Conservation (phyloP, 2,888 invertebrate species). For the Leptinotarsa juncta region DNA sequence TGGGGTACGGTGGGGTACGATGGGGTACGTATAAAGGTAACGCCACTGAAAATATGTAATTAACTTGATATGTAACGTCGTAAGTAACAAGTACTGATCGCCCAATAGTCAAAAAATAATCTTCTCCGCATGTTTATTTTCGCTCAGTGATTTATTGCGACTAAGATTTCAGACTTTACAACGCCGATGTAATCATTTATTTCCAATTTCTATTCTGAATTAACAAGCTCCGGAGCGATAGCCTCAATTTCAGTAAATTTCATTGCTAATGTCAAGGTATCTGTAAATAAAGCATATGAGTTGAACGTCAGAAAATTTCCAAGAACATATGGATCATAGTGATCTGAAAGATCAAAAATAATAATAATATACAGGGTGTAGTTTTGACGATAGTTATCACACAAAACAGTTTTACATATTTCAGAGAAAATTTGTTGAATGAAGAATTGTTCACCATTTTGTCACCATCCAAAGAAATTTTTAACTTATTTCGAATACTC, state of each 20-base stretch:
- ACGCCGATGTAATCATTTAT: not conserved
- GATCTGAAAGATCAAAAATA: too few species aligned
- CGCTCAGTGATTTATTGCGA: not conserved
- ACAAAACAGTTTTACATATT: too few species aligned
- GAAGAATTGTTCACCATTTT: too few species aligned
- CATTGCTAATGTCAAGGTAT: not conserved
- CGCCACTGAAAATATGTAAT: too few species aligned
- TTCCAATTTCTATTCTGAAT: not conserved
- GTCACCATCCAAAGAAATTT: too few species aligned
- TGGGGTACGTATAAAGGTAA: too few species aligned
- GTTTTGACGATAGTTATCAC: too few species aligned
- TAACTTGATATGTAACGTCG: too few species aligned
- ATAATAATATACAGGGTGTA: too few species aligned
- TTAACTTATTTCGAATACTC: too few species aligned
- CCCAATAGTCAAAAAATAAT: not conserved
- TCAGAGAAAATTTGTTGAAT: too few species aligned
- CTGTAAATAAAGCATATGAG: not conserved
- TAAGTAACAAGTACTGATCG: not conserved
- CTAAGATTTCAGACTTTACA: not conserved
- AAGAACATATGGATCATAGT: not conserved
- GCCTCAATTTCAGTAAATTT: not conserved
- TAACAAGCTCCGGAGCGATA: not conserved
- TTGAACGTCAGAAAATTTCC: not conserved
- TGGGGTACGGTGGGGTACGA: too few species aligned
- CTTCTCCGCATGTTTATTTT: not conserved